Percentiles rank a stretch among this genome's conserved stretches.
Evolutionary conservation across 92 coral and sea anemone genomes (phyloP).

Genomic region (Galaxea fascicularis): DNA sequence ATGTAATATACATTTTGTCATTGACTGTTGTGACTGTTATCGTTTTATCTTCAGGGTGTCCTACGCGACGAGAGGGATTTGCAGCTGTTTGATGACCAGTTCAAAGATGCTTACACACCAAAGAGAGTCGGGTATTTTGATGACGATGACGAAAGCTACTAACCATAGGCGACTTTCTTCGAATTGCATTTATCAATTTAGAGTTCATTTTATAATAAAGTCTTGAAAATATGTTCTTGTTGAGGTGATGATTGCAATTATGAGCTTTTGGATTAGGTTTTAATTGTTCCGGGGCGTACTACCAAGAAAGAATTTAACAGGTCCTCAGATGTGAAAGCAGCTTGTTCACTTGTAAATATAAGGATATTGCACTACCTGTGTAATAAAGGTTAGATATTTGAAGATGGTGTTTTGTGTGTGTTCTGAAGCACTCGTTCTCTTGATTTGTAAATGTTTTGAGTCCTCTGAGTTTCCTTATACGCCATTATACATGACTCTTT

Average conservation of each 20-base stretch:
- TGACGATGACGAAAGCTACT: conserved; percentile 67
- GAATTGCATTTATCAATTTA: not conserved
- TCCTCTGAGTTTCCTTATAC: too few species aligned
- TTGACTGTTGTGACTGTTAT: not conserved
- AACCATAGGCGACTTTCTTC: not conserved
- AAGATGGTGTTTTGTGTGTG: not conserved
- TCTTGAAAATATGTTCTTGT: not conserved
- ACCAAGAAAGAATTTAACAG: not conserved
- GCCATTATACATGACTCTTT: too few species aligned
- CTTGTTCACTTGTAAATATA: conserved; percentile 23
- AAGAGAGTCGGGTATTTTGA: conserved; percentile 87
- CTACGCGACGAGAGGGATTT: conserved; percentile 88
- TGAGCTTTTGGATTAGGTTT: not conserved
- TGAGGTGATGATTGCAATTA: not conserved
- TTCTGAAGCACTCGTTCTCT: too few species aligned
- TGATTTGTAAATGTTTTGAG: too few species aligned
- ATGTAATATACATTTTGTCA: not conserved
- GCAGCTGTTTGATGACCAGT: conserved; percentile 87
- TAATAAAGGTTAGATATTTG: conserved; percentile 8
- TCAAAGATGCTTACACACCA: conserved; percentile 85
- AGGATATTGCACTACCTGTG: not conserved
- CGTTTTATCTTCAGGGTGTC: conserved; percentile 82
- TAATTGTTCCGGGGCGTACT: not conserved
- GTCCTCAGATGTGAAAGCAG: not conserved
- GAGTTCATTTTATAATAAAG: not conserved